Base-by-base conservation (phyloP, 2,888 invertebrate genomes). In the Acanthosepion esculentum region DNA sequence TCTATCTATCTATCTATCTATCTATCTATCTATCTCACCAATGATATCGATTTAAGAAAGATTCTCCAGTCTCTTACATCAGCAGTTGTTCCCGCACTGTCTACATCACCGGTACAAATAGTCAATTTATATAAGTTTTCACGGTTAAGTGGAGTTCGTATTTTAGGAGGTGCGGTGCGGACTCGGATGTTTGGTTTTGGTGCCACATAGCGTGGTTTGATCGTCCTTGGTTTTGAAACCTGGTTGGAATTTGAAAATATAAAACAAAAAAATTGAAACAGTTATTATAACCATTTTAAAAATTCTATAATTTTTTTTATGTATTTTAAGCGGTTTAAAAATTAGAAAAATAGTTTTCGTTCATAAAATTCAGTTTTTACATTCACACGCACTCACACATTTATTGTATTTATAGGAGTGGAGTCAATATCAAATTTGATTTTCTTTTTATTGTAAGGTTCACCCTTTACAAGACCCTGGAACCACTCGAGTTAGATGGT, bases 61-160 rank as follows among this genome's bases (percentile, higher is more conserved):
- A 78, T n/a, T 12, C 15, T 29, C 10, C n/a, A 12, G 64, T 12
- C 8, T n/a, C 78, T 78, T 78, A 78, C 78, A 78, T 78, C 18
- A 0, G 78, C 78, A 29, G 78, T 78, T n/a, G 96, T 97, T 53
- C 96, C 96, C 59, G 96, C 96, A 94, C 95, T 95, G 7, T 95
- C 95, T 10, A 95, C 92, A 94, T 96, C 96, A 41, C 96, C 96
- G 18, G 97, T 97, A 95, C 95, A 96, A 41, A 97, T 96, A 59
- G 96, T 96, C 18, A 97, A 95, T 95, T 96, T 96, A 95, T 97
- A 97, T n/a, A 96, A 95, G 78, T 95, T 95, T 41, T 97, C 96
- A 91, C 95, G 95, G n/a, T 78, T 78, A 8, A 78, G 8, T 78
- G 29, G 10, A n/a, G n/a, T n/a, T 78, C 29, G 78, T n/a, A 78